Evolutionary conservation across 2,797 vertebrate genomes (phyloP).

Genomic region (Sebastes minor): DNA sequence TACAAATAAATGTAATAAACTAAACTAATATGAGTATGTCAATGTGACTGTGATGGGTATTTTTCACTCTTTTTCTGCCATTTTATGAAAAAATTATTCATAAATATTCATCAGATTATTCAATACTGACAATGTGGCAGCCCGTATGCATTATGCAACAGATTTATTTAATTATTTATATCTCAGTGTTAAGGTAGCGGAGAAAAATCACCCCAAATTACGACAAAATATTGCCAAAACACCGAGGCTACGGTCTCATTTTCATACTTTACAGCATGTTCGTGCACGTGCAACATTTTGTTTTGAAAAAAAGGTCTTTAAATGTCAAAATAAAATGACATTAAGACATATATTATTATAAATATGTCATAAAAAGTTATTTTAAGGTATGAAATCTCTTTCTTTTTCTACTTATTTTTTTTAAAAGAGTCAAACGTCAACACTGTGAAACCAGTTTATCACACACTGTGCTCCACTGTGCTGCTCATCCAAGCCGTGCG

Average conservation of each 20-base stretch:
- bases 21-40: not conserved
- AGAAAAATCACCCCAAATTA: not conserved
- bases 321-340: not conserved
- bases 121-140: not conserved
- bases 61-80: not conserved
- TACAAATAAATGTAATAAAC: too few relatives aligned
- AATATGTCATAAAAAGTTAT: not conserved
- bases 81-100: not conserved
- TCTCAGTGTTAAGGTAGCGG: not conserved
- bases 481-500: not conserved
- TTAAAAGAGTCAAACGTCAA: too few relatives aligned
- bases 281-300: not conserved
- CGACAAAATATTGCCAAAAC: not conserved
- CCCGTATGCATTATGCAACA: not conserved
- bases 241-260: not conserved
- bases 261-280: not conserved
- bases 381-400: not conserved
- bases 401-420: not conserved
- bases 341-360: not conserved
- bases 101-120: not conserved
- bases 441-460: not conserved
- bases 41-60: not conserved
- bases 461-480: not conserved
- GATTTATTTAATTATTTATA: not conserved
- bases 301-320: not conserved